Conservation (phyloP, 2,113 vertebrate genomes). For the Saguinus imperator region DNA sequence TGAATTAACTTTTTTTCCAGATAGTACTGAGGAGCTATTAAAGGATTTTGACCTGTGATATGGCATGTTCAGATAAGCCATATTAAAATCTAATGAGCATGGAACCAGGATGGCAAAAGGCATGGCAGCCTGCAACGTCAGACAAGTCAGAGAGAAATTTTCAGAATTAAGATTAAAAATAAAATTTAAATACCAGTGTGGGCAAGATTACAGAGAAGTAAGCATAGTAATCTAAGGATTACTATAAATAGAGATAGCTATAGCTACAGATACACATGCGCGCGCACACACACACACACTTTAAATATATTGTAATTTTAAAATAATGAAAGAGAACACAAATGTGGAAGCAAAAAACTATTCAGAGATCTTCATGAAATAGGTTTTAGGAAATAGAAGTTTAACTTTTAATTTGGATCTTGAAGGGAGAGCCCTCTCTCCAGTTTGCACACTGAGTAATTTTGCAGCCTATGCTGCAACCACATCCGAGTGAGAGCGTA, state of each 20-base stretch:
- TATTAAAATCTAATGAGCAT: neutral
- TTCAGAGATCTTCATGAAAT: neutral
- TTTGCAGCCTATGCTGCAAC: neutral
- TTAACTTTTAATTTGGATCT: neutral
- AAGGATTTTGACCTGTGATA: neutral
- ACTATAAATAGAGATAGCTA: neutral
- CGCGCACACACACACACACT: neutral
- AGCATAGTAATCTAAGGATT: neutral
- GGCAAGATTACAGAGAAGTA: neutral
- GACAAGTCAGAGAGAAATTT: neutral
- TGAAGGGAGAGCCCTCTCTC: neutral
- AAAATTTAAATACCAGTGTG: neutral
- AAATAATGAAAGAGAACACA: neutral
- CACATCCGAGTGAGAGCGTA: accelerated
- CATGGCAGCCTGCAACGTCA: neutral
- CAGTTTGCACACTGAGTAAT: neutral
- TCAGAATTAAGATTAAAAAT: neutral
- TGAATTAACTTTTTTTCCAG: neutral
- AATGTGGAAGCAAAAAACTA: neutral
- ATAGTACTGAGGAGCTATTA: neutral
- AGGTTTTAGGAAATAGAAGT: neutral
- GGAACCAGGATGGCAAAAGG: neutral
- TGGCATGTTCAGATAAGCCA: neutral
- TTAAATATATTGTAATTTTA: neutral
- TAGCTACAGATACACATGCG: no score